Conservation (phyloP, 92 coral and sea anemone species). For the Ricordea florida region DNA sequence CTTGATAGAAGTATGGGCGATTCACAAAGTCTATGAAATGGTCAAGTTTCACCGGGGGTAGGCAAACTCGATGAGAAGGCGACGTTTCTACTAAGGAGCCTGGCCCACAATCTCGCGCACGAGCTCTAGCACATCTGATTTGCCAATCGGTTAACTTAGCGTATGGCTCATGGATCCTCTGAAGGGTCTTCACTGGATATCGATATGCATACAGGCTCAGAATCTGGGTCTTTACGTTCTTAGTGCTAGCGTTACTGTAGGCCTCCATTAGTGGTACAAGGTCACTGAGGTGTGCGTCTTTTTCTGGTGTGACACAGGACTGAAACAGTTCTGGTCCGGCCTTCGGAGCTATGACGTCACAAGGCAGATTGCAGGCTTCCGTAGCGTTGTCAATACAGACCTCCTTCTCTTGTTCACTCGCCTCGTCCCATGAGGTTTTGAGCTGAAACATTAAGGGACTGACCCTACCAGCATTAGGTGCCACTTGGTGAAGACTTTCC, state of each 20-base stretch:
- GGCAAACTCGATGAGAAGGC: slow-evolving; percentile 53
- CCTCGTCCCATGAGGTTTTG: slow-evolving; percentile 54
- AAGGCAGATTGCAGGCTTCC: slow-evolving; percentile 67
- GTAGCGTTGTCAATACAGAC: slow-evolving; percentile 73
- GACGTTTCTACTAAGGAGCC: slow-evolving; percentile 43
- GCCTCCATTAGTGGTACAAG: slow-evolving; percentile 60
- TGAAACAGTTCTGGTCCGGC: slow-evolving; percentile 60
- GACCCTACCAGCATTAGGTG: slow-evolving; percentile 27
- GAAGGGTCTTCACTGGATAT: slow-evolving; percentile 50
- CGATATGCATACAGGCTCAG: slow-evolving; percentile 64
- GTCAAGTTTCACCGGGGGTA: slow-evolving; percentile 60
- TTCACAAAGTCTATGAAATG: slow-evolving; percentile 66
- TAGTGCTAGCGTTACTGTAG: slow-evolving; percentile 42
- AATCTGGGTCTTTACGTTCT: slow-evolving; percentile 59
- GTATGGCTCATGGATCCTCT: slow-evolving; percentile 60
- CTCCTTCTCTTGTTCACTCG: slow-evolving; percentile 51
- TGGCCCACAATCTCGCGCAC: slow-evolving; percentile 61
- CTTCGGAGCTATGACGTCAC: slow-evolving; percentile 70
- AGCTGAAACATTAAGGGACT: slow-evolving; percentile 57
- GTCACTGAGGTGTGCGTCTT: slow-evolving; percentile 15
- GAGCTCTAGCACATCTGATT: slow-evolving; percentile 61
- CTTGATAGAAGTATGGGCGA: slow-evolving; percentile 79
- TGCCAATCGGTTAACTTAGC: slow-evolving; percentile 68
- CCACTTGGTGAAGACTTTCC: slow-evolving; percentile 28
- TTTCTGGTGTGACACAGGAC: slow-evolving; percentile 23